Conservation (phyloP, 1,140 invertebrate species). For the Doryteuthis pealeii region DNA sequence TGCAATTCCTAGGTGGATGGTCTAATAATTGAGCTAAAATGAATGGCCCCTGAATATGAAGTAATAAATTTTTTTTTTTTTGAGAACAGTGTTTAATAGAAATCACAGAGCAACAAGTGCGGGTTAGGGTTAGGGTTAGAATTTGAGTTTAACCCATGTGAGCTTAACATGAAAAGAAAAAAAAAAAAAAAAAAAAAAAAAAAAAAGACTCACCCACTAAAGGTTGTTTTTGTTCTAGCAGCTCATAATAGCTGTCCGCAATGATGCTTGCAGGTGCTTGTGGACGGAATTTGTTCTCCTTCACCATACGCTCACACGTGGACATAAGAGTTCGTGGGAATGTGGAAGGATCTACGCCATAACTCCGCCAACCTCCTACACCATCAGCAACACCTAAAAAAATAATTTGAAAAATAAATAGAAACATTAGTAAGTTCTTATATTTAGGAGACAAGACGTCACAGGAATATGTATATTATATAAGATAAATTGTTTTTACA, state of each 20-base stretch:
- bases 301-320: constrained; percentile 89
- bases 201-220: constrained; percentile 73
- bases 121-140: too few relatives aligned
- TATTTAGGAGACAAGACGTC: not conserved
- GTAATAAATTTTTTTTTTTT: too few relatives aligned
- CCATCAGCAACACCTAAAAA: constrained; percentile 91
- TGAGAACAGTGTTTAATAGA: too few relatives aligned
- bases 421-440: constrained; percentile 12
- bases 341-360: constrained; percentile 96
- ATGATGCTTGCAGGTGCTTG: constrained; percentile 74
- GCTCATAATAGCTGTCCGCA: constrained; percentile 71
- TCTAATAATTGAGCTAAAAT: too few relatives aligned
- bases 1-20: too few relatives aligned
- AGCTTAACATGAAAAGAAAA: too few relatives aligned
- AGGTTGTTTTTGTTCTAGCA: constrained; percentile 87
- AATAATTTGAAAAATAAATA: not conserved
- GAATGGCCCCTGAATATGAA: too few relatives aligned
- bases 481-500: not conserved
- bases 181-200: too few relatives aligned
- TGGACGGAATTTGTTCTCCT: constrained; percentile 77
- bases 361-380: constrained; percentile 94
- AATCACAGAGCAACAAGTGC: too few relatives aligned
- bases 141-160: too few relatives aligned
- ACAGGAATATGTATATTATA: not conserved
- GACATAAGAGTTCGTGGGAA: constrained; percentile 92